Evolutionary conservation across 2,888 invertebrate genomes (phyloP).

Genomic region (Linyphia triangularis): DNA sequence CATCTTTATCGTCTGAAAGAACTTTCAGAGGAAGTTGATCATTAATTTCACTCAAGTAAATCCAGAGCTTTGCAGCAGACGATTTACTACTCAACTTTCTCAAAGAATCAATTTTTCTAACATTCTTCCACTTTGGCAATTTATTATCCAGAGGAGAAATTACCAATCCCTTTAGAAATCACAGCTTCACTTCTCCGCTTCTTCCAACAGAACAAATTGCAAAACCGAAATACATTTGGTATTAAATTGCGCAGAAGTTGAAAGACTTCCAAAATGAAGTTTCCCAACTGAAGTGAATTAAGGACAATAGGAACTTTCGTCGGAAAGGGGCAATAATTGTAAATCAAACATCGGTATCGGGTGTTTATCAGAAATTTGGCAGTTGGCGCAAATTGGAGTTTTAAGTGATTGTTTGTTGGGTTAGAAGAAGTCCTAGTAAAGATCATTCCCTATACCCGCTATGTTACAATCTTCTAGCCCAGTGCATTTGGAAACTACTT

Average conservation of each 20-base stretch:
- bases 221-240: slow-evolving; percentile 6
- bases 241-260: slow-evolving; percentile 23
- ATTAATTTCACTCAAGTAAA: slow-evolving; percentile 23
- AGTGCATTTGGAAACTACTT: no score
- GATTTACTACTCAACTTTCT: slow-evolving; percentile 28
- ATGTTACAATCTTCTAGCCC: no score
- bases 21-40: slow-evolving; percentile 16
- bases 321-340: slow-evolving; percentile 27
- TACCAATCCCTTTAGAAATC: slow-evolving; percentile 21
- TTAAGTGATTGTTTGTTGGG: neutral
- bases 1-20: neutral
- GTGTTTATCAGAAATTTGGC: neutral
- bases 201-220: slow-evolving; percentile 17
- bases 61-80: slow-evolving; percentile 13
- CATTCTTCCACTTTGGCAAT: slow-evolving; percentile 21
- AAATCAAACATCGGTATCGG: neutral
- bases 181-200: neutral
- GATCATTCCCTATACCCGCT: no score
- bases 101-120: slow-evolving; percentile 28
- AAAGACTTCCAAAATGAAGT: slow-evolving; percentile 29
- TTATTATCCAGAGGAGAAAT: slow-evolving; percentile 32
- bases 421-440: no score
- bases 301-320: slow-evolving; percentile 19
- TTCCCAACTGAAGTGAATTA: slow-evolving; percentile 27
- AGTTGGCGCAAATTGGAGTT: neutral